Evolutionary conservation across 2,113 vertebrate genomes (phyloP).

Genomic region (Picathartes gymnocephalus): DNA sequence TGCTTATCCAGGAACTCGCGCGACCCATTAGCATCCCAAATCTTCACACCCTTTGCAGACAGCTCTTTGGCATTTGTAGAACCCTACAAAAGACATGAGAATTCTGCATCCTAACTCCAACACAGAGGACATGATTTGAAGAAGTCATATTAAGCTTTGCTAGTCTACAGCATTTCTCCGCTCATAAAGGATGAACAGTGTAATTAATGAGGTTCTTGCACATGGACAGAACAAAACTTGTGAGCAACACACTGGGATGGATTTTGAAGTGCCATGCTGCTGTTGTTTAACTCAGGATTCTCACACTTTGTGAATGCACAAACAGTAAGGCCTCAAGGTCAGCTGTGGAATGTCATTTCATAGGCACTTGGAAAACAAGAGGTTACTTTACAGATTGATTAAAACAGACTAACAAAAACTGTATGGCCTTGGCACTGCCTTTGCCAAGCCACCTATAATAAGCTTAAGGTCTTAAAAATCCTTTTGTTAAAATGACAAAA

Average conservation of each 20-base stretch:
- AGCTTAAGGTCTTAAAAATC: neutral
- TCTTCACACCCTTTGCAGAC: conserved; percentile 91
- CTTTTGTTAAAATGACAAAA: neutral
- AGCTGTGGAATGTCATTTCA: neutral
- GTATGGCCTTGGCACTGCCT: neutral
- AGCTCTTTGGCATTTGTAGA: conserved; percentile 96
- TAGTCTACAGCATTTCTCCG: neutral
- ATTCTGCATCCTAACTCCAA: neutral
- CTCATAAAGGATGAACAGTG: neutral
- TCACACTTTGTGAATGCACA: neutral
- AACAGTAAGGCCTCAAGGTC: neutral
- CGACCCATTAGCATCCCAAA: conserved; percentile 96
- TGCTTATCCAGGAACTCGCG: conserved; percentile 87
- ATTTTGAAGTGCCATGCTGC: neutral
- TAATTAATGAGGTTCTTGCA: neutral
- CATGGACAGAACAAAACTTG: neutral
- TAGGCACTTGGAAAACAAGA: neutral
- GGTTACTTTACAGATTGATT: neutral
- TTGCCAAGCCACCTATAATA: neutral
- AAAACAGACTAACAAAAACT: neutral
- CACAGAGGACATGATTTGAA: neutral
- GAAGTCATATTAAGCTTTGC: neutral
- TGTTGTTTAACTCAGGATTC: neutral
- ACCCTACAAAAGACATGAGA: conserved; percentile 73
- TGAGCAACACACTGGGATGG: neutral